Base-by-base conservation (phyloP, 2,113 vertebrate genomes). In the Bambusicola thoracicus region DNA sequence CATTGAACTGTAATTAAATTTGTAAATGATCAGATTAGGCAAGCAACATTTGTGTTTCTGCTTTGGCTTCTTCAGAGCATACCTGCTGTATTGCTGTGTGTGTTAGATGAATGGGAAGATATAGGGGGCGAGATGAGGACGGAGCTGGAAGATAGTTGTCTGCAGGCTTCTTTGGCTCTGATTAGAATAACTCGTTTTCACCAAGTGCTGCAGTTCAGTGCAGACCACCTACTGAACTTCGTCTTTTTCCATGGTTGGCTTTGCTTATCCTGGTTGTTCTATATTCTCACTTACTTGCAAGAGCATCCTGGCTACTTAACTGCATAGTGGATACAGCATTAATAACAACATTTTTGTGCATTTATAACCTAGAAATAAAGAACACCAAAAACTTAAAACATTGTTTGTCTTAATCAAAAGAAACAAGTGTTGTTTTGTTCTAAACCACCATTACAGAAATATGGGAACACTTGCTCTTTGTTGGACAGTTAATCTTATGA, bases 291-390 rank as follows among this genome's bases (percentile, higher is more conserved):
- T 4, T 70, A 36, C 49, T 72, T 84, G 4, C 41, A 46, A 81
- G 6, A 79, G 4, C 53, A 53, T 68, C 48, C 66, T 79, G 1
- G 24, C n/a, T 61, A 6, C 73, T 84, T 67, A 81, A 10, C 9
- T 5, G 2, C 14, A 9, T 7, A 32, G 24, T 1, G 0, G 59
- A 46, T 20, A 30, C 3, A 1, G 32, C 48, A 59, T 6, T 55
- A 32, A 19, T 53, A 53, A 53, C 74, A 27, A 81, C 53, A 40
- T 72, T 49, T 58, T 62, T 61, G 10, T 43, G 43, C 17, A 11
- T 51, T 84, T 75, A 40, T 61, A 90, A 34, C 34, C 13, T 61
- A 48, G 15, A 44, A 81, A 27, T 56, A 51, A 69, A 89, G 21
- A 10, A 41, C n/a, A 41, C 7, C 1, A 20, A 48, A 92, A 44